These are phyloP conservation scores for Limonius californicus DNA, from an alignment of 1,140 invertebrate species.

Conservation along the genomic window DNA sequence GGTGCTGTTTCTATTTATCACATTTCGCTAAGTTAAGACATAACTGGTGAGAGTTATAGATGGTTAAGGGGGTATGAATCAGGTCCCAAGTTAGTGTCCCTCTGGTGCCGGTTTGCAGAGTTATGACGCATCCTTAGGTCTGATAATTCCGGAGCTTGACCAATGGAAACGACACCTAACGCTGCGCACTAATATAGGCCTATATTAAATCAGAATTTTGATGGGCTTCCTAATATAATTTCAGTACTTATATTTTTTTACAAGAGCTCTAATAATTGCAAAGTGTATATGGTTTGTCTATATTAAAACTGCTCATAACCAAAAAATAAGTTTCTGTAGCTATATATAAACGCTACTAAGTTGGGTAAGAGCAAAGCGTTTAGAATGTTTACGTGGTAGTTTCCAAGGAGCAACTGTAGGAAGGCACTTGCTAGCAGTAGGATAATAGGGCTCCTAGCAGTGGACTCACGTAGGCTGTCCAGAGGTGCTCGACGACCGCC, in stretches of 20 bases:
- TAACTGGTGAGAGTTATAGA: slow-evolving; percentile 6
- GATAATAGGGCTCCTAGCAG: slow-evolving; percentile 6
- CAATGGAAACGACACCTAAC: slow-evolving; percentile 2
- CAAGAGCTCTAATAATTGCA: no score
- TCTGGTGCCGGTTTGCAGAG: slow-evolving; percentile 10
- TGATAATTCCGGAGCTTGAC: slow-evolving; percentile 6
- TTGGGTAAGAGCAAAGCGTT: background rate
- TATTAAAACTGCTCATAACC: no score
- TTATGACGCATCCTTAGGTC: slow-evolving; percentile 5
- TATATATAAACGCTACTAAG: no score
- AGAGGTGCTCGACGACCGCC: slow-evolving; percentile 6
- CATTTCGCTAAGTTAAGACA: slow-evolving; percentile 5
- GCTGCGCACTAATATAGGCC: no score
- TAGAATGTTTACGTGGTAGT: background rate
- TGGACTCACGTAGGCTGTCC: slow-evolving; percentile 11
- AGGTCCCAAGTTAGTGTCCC: slow-evolving; percentile 13
- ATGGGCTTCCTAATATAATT: no score
- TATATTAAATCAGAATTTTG: no score
- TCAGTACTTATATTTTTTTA: no score
- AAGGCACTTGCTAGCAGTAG: background rate
- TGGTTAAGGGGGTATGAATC: slow-evolving; percentile 12
- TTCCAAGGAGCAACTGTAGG: background rate
- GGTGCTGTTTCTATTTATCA: slow-evolving; percentile 1
- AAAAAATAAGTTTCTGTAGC: no score
- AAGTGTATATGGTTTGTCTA: no score